Base-by-base conservation (phyloP, 1,140 invertebrate species). In the Bombus terrestris region DNA sequence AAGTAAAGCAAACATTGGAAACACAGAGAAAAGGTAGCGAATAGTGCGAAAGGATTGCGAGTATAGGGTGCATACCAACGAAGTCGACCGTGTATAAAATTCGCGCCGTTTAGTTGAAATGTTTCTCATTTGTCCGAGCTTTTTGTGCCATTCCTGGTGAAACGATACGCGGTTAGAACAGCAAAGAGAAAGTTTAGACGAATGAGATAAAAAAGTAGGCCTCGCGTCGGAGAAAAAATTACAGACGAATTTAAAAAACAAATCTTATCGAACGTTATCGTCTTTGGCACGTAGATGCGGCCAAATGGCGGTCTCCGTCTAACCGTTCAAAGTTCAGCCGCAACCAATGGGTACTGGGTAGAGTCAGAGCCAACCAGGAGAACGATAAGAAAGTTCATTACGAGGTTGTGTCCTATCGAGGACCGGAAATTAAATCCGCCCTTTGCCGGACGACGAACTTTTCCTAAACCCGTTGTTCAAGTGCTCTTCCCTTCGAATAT, bases 361-460 rank as follows among this genome's bases (percentile, higher is more conserved):
- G 47, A 57, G n/a, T 2, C 68, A 47, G n/a, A 35, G 39, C 68
- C 43, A 69, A 5, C 22, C 78, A 53, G 13, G 64, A 12, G 10
- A n/a, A 59, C 78, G 84, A 82, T 79, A 86, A 88, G 75, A 72
- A 86, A 79, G 62, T 83, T 86, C 75, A 72, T 73, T 83, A 77
- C 18, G 6, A 18, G 39, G n/a, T 68, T 43, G 15, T 74, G 83
- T 37, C 22, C 62, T 28, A 59, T 39, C 77, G 37, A 64, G 53
- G 18, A 18, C 32, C 74, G 86, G 82, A 88, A 88, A 90, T 88
- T 88, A 88, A 74, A 81, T 83, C 64, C 81, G 78, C 78, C 72
- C 78, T 81, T 53, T 62, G 35, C 53, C 86, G 76, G 71, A 86
- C 84, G 77, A 59, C 43, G 77, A 90, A 90, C 80, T 86, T 90